phyloP scores from a whole-genome alignment of 2,113 vertebrate species.

The Urocolius indicus region DNA sequence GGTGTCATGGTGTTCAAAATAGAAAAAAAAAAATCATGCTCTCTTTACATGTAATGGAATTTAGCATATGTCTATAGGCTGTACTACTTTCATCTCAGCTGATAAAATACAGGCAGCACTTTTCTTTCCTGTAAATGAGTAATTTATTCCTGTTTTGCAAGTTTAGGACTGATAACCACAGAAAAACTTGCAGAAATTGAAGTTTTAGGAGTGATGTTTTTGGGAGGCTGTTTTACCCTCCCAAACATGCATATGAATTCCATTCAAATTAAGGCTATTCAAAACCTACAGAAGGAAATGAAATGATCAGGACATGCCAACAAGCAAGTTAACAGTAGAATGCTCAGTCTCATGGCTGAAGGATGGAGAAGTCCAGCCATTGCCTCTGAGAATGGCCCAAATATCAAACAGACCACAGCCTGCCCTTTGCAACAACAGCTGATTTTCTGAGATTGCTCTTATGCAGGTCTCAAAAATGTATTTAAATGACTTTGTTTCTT shows the following conservation, averaged over 20 bases:
- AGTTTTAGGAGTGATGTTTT: neutral
- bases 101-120: neutral
- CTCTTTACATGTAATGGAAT: conserved; percentile 44
- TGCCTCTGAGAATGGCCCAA: neutral
- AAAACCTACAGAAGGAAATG: neutral
- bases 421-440: neutral
- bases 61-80: conserved; percentile 38
- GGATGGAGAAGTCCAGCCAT: neutral
- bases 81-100: conserved; percentile 22
- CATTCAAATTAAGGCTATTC: neutral
- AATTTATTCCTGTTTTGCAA: conserved; percentile 30
- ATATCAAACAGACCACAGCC: neutral
- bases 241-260: neutral
- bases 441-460: neutral
- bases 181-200: conserved; percentile 23
- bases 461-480: neutral
- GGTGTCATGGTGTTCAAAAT: conserved; percentile 22
- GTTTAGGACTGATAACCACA: neutral
- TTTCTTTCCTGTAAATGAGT: conserved; percentile 5
- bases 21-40: neutral
- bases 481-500: neutral
- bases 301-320: neutral
- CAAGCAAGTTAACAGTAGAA: neutral
- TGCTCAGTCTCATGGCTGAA: neutral
- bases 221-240: neutral